phyloP scores from a whole-genome alignment of 2,797 vertebrate genomes.

The Poeciliopsis gracilis region DNA sequence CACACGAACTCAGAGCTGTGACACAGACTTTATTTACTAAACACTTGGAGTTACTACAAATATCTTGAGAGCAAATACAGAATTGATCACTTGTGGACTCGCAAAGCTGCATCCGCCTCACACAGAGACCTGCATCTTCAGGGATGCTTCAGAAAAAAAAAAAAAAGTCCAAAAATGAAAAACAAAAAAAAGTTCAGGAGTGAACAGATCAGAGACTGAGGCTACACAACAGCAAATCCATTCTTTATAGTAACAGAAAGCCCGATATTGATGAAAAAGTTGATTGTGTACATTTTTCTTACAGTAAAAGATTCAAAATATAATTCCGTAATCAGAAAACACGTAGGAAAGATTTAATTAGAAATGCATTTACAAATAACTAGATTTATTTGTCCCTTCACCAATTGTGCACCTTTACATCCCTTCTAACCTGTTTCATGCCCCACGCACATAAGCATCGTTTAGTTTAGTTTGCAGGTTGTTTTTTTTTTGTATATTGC shows the following conservation, averaged over 20 bases:
- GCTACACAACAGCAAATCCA: constrained; percentile 47
- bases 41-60: constrained; percentile 74
- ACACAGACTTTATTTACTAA: constrained; percentile 78
- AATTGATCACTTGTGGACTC: constrained; percentile 56
- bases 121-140: constrained; percentile 39
- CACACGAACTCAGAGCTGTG: constrained; percentile 50
- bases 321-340: background rate
- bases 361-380: background rate
- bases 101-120: constrained; percentile 37
- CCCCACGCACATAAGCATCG: background rate
- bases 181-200: constrained; percentile 1
- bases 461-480: background rate
- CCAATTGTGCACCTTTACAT: background rate
- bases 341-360: background rate
- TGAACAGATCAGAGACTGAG: constrained; percentile 38
- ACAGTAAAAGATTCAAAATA: constrained; percentile 1
- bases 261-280: background rate
- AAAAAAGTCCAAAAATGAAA: constrained; percentile 35
- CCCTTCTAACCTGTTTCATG: background rate
- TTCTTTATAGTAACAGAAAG: constrained; percentile 38
- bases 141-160: constrained; percentile 34
- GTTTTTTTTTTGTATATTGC: background rate
- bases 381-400: background rate
- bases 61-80: constrained; percentile 37
- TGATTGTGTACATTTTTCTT: background rate